Evolutionary conservation across 2,113 vertebrate genomes (phyloP).

Genomic region (Chionomys nivalis): DNA sequence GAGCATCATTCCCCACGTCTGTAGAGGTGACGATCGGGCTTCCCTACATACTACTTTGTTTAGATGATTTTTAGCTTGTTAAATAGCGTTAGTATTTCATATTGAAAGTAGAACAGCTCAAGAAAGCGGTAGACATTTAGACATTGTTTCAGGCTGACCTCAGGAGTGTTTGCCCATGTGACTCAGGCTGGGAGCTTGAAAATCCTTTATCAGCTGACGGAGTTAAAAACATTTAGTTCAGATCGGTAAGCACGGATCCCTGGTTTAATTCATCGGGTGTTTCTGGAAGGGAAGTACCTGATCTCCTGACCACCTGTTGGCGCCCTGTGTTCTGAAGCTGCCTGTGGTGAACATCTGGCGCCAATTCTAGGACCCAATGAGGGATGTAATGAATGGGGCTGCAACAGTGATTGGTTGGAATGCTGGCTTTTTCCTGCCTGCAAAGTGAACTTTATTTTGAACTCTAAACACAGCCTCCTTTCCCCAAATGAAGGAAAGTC

Average conservation of each 20-base stretch:
- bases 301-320: not conserved
- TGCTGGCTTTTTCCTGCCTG: not conserved
- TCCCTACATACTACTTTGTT: not conserved
- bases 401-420: not conserved
- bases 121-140: not conserved
- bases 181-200: not conserved
- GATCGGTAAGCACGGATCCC: not conserved
- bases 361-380: not conserved
- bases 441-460: slow-evolving; percentile 1
- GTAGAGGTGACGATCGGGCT: not conserved
- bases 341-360: not conserved
- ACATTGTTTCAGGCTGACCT: slow-evolving; percentile 11
- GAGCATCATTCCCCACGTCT: not conserved
- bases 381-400: not conserved
- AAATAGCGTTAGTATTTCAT: not conserved
- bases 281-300: not conserved
- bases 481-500: not conserved
- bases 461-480: not conserved
- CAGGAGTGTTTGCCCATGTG: not conserved
- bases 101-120: not conserved
- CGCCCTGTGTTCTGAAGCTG: not conserved
- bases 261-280: not conserved
- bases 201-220: not conserved
- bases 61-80: not conserved
- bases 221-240: not conserved